Base-by-base conservation (phyloP, 2,797 vertebrate species). In the Hirundo rustica region DNA sequence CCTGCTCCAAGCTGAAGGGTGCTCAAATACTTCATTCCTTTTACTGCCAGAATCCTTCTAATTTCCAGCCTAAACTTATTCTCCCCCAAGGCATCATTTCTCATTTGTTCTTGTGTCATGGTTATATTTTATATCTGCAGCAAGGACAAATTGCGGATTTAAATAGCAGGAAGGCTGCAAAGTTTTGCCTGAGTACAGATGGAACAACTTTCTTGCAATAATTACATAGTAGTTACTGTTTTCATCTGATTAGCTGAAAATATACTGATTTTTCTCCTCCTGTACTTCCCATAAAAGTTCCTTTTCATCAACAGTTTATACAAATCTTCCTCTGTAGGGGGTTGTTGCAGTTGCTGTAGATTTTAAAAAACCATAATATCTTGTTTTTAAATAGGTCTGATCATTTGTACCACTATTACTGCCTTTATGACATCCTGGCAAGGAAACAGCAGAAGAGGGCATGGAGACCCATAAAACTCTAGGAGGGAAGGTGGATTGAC, bases 41-140 rank as follows among this genome's bases (percentile, higher is more conserved):
- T 95, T 86, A 67, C 64, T 90, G 79, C 64, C 78, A 32, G 26
- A 48, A 90, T 84, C 74, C n/a, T 88, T 82, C 94, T 90, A 76
- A 92, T 92, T 95, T 94, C 83, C 90, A 95, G 83, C 17, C 67
- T 95, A 50, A 86, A 90, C 77, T 94, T 95, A 67, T 38, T 92
- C 45, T 93, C 70, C 89, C 93, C 66, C n/a, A 80, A 78, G 93
- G 92, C 80, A 85, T 81, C 34, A 21, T 95, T 94, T 88, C 71
- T 90, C 85, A 89, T 92, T 90, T 94, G 77, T 85, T 93, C 90
- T 79, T 79, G 45, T 91, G 71, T 94, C 90, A 86, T 2, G 14
- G 76, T 90, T 95, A 48, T 85, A 83, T 94, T 91, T 95, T 89
- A 72, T 76, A 88, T 54, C 60, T 64, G 34, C n/a, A 82, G 61